Evolutionary conservation across 2,113 vertebrate species (phyloP).

Genomic region (Thymallus thymallus): DNA sequence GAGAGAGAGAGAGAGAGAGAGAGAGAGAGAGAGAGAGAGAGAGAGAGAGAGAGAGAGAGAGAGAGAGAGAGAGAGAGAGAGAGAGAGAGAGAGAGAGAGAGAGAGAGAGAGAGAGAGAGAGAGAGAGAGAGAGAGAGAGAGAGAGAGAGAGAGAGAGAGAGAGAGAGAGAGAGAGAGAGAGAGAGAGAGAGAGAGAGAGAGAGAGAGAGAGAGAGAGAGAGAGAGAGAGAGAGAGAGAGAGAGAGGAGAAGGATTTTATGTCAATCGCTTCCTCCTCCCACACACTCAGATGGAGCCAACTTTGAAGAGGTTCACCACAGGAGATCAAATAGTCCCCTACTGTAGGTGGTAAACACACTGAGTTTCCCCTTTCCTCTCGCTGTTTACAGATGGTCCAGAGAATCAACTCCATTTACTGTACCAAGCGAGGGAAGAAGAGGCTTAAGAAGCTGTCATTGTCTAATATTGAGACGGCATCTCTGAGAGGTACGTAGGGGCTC

Average conservation of each 20-base stretch:
- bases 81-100: background rate
- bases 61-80: background rate
- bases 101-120: background rate
- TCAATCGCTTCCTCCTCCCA: constrained; percentile 8
- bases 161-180: background rate
- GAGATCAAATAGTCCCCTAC: constrained; percentile 28
- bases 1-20: background rate
- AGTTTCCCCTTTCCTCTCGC: constrained; percentile 33
- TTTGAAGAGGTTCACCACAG: constrained; percentile 22
- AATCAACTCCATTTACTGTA: constrained; percentile 97
- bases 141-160: background rate
- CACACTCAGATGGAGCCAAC: background rate
- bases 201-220: background rate
- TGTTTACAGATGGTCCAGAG: constrained; percentile 91
- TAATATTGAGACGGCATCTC: constrained; percentile 88
- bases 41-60: background rate
- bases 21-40: background rate
- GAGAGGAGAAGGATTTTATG: background rate
- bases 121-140: background rate
- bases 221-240: background rate
- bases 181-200: background rate
- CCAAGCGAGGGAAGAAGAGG: constrained; percentile 97
- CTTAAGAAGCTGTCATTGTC: constrained; percentile 94
- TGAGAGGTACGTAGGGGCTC: constrained; percentile 84
- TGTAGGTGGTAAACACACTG: constrained; percentile 15